A percentile compares a stretch with the other conserved stretches of the same genome.
Conservation (phyloP, 1,140 invertebrate genomes). For the Scaptomyza montana region DNA sequence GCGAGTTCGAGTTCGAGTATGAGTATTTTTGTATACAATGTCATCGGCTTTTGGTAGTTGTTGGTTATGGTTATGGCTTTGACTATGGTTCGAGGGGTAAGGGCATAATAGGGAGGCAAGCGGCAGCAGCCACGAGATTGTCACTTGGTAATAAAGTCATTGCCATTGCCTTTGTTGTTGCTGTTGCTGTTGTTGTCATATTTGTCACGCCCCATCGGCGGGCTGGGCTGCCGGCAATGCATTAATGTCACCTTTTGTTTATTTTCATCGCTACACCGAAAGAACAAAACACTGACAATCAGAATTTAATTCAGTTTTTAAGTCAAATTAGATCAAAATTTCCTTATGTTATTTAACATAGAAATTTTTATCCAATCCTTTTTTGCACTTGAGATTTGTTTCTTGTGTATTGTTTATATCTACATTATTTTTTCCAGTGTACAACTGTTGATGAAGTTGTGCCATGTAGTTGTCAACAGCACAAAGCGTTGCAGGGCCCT, state of each 20-base stretch:
- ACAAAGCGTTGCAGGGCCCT: conserved; percentile 7
- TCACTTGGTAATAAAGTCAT: conserved; percentile 78
- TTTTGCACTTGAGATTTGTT: too few species aligned
- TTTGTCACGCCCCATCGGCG: conserved; percentile 79
- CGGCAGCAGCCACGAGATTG: conserved; percentile 45
- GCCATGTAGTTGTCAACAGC: conserved; percentile 72
- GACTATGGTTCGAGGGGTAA: not conserved
- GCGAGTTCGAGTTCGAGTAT: conserved; percentile 22
- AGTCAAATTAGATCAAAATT: too few species aligned
- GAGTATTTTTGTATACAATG: conserved; percentile 56
- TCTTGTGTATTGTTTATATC: too few species aligned
- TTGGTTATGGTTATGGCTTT: conserved; percentile 10
- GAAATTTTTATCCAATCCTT: too few species aligned
- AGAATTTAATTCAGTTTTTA: too few species aligned
- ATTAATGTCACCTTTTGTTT: conserved; percentile 80
- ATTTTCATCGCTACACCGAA: conserved; percentile 11
- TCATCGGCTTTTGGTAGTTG: conserved; percentile 36
- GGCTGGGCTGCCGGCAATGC: conserved; percentile 68
- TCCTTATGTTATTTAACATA: too few species aligned
- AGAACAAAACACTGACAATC: not conserved
- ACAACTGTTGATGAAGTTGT: conserved; percentile 74
- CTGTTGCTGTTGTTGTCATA: conserved; percentile 48
- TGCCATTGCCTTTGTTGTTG: conserved; percentile 40
- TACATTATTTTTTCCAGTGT: not conserved
- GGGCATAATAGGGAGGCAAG: conserved; percentile 10